phyloP scores from a whole-genome alignment of 2,888 invertebrate genomes.

The Lasius platythorax region DNA sequence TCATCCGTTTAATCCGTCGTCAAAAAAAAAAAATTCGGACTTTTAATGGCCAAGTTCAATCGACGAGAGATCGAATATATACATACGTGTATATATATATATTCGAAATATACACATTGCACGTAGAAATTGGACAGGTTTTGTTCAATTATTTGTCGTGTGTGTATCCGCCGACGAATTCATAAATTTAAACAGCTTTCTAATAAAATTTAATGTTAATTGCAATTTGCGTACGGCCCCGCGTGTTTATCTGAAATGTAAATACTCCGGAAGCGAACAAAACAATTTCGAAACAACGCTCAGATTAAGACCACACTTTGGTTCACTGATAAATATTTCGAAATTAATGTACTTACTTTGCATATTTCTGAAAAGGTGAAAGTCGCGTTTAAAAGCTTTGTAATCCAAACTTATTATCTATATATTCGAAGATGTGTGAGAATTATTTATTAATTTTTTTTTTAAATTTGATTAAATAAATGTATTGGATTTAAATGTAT shows the following conservation, averaged over 20 bases:
- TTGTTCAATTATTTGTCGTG: background rate
- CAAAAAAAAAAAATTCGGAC: constrained; percentile 60
- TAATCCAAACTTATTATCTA: background rate
- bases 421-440: background rate
- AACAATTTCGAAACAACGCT: constrained; percentile 20
- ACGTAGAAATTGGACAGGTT: background rate
- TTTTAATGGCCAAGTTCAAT: constrained; percentile 55
- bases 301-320: constrained; percentile 33
- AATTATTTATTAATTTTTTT: constrained; percentile 3
- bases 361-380: constrained; percentile 13
- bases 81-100: background rate
- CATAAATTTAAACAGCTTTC: constrained; percentile 23
- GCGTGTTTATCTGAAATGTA: background rate
- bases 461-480: background rate
- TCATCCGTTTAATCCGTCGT: constrained; percentile 61
- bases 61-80: background rate
- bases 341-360: constrained; percentile 32
- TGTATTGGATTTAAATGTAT: constrained; percentile 7
- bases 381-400: constrained; percentile 9
- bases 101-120: background rate
- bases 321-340: constrained; percentile 11
- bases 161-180: background rate
- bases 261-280: constrained; percentile 11
- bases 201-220: constrained; percentile 36
- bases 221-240: constrained; percentile 8